Evolutionary conservation across 1,140 invertebrate genomes (phyloP), one percentile per base, ranked within the genome.

Genomic region (Sarcophaga peregrina): DNA sequence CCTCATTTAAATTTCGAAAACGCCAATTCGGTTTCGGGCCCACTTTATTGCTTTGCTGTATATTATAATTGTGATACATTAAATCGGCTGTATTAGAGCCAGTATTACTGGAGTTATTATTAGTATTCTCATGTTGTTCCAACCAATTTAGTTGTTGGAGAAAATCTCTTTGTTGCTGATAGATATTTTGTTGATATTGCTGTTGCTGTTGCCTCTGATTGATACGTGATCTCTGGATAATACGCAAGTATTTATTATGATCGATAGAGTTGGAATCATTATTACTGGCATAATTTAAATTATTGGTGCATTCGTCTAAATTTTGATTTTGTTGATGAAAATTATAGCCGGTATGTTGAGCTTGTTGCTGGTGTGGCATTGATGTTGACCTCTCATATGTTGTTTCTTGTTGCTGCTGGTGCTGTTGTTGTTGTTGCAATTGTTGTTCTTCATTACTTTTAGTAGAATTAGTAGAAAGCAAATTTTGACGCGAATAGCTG

Each of bases 401-500:
- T 10, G 80, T 20, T 48, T 81, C 80, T 15, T 45, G 58, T 9
- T 50, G 52, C 17, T 20, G 47, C 11, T 81, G 83, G 45, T 81
- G 83, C 48, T 83, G 75, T 8, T 83, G 82, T 62, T 88, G 85
- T 7, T 84, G 85, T 80, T 90, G 87, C 75, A 83, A 80, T 13
- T 85, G 80, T 81, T 87, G 84, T 83, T 93, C 92, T 85, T 94
- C 92, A 87, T 93, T 93, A 87, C 93, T 93, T 92, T 95, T 93
- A 86, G 91, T 93, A 20, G 84, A 85, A 85, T 91, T 93, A 81
- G 93, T 93, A n/a, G 95, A 96, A 4, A 97, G 92, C 48, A 96
- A 92, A 91, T 97, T 97, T 91, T 96, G 96, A 78, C 95, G 93
- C 10, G 96, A 96, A 89, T 96, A 96, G 88, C 95, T 96, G 91